A percentile compares a stretch with the other conserved stretches of the same genome.
phyloP scores from a whole-genome alignment of 2,888 invertebrate species.

The Tachina lurida region DNA sequence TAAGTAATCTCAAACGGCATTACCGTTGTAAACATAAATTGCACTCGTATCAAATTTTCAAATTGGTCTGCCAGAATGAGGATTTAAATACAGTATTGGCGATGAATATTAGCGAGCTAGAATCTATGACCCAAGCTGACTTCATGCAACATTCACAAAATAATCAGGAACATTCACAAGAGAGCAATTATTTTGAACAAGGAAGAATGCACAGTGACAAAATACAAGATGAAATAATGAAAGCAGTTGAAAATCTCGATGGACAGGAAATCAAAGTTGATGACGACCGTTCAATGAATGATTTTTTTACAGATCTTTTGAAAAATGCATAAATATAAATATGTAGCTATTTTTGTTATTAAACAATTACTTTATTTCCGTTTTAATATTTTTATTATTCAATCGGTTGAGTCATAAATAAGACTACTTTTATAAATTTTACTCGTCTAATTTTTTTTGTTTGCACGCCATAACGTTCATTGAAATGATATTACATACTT shows the following conservation, averaged over 20 bases:
- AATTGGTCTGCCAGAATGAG: slow-evolving; percentile 33
- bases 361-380: neutral
- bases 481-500: too few relatives aligned
- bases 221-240: slow-evolving; percentile 62
- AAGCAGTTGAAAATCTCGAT: slow-evolving; percentile 47
- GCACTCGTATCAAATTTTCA: slow-evolving; percentile 25
- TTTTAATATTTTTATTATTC: neutral
- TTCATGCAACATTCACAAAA: neutral
- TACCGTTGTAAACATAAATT: slow-evolving; percentile 44
- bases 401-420: too few relatives aligned
- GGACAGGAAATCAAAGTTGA: slow-evolving; percentile 39
- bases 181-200: slow-evolving; percentile 3
- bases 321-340: slow-evolving; percentile 3
- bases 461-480: too few relatives aligned
- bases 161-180: neutral
- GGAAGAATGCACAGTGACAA: slow-evolving; percentile 23
- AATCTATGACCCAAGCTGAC: neutral
- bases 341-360: neutral
- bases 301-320: slow-evolving; percentile 69
- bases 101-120: neutral
- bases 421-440: too few relatives aligned
- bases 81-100: slow-evolving; percentile 43
- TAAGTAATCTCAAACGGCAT: slow-evolving; percentile 30
- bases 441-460: too few relatives aligned
- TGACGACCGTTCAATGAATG: slow-evolving; percentile 71